Conservation (phyloP, 1,140 invertebrate genomes). For the Diploscapter pachys region DNA sequence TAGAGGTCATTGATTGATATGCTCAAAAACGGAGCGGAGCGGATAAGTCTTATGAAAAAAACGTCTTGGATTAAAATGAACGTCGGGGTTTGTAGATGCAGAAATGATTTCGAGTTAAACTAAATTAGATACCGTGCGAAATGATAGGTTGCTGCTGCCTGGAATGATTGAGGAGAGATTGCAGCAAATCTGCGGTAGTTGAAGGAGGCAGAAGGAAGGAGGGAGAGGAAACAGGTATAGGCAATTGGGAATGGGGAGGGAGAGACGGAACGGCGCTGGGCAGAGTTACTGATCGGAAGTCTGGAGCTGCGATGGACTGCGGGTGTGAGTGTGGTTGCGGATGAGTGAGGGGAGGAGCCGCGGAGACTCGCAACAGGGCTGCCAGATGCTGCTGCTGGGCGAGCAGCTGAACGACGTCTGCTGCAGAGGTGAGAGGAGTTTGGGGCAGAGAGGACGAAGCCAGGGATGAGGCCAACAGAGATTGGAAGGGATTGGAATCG, state of each 20-base stretch:
- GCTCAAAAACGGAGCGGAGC: too few relatives aligned
- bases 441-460: not conserved
- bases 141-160: slow-evolving; percentile 6
- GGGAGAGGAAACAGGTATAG: not conserved
- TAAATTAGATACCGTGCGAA: slow-evolving; percentile 9
- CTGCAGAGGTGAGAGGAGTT: not conserved
- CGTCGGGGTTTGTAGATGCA: too few relatives aligned
- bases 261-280: not conserved
- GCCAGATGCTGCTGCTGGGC: not conserved
- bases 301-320: not conserved
- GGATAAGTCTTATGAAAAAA: too few relatives aligned
- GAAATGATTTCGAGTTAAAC: not conserved
- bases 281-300: slow-evolving; percentile 1
- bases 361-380: not conserved
- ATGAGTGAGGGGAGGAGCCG: not conserved
- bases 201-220: not conserved
- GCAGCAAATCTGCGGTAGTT: not conserved
- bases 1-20: too few relatives aligned
- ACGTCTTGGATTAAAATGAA: too few relatives aligned
- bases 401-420: not conserved
- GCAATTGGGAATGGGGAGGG: not conserved
- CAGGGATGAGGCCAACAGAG: too few relatives aligned
- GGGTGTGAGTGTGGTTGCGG: not conserved
- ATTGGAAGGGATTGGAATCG: too few relatives aligned
- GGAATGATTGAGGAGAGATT: not conserved